These are phyloP conservation scores for Hymenochirus boettgeri DNA, from an alignment of 2,113 vertebrate species.

Conservation along the genomic window DNA sequence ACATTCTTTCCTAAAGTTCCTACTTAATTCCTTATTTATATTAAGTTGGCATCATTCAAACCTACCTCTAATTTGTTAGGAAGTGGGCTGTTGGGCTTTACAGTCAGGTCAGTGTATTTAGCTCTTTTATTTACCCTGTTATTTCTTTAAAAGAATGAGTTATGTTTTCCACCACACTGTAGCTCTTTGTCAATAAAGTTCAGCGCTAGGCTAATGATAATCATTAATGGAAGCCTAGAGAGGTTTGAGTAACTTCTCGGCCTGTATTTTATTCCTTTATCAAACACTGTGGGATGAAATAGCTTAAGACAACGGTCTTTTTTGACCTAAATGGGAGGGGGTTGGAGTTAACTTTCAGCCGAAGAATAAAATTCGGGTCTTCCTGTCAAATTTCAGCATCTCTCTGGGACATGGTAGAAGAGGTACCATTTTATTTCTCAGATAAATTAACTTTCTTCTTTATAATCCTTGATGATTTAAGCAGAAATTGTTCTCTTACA, in stretches of 20 bases:
- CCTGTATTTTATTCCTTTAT: slow-evolving; percentile 54
- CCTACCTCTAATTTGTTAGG: slow-evolving; percentile 39
- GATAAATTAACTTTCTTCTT: slow-evolving; percentile 44
- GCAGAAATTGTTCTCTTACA: slow-evolving; percentile 37
- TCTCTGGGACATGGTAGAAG: slow-evolving; percentile 35
- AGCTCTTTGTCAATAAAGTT: slow-evolving; percentile 63
- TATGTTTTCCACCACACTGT: slow-evolving; percentile 54
- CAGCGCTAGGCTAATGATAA: slow-evolving; percentile 60
- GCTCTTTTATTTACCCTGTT: slow-evolving; percentile 60
- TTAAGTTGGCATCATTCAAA: slow-evolving; percentile 48
- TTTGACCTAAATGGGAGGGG: slow-evolving; percentile 23
- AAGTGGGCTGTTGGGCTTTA: slow-evolving; percentile 37
- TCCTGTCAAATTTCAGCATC: slow-evolving; percentile 30
- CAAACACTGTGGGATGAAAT: slow-evolving; percentile 47
- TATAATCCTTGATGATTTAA: slow-evolving; percentile 41
- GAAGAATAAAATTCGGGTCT: slow-evolving; percentile 29
- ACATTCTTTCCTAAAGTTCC: too few species aligned
- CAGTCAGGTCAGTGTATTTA: slow-evolving; percentile 66
- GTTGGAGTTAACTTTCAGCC: slow-evolving; percentile 11
- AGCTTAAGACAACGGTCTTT: slow-evolving; percentile 46
- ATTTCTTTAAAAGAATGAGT: slow-evolving; percentile 58
- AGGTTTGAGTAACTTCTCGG: slow-evolving; percentile 58
- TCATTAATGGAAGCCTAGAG: slow-evolving; percentile 54
- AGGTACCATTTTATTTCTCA: slow-evolving; percentile 39
- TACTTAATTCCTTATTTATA: too few species aligned